Percentiles rank a stretch among this genome's conserved stretches.
Conservation (phyloP, 2,113 vertebrate genomes). For the Sinocyclocheilus rhinocerous region DNA sequence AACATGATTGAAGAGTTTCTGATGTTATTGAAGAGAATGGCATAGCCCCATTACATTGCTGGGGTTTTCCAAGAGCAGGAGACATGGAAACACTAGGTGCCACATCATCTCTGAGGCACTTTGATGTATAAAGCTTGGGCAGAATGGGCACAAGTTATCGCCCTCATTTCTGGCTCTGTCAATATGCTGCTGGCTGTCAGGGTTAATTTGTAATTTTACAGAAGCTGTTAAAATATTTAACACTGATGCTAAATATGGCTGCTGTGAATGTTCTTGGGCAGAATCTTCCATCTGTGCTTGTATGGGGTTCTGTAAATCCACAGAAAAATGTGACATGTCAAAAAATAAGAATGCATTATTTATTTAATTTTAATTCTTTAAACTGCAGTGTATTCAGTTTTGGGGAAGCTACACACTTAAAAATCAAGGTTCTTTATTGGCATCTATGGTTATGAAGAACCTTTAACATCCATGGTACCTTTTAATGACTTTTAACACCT, state of each 20-base stretch:
- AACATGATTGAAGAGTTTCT: background rate
- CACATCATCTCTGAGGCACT: conserved; percentile 4
- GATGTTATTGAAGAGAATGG: background rate
- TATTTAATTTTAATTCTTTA: too few relatives aligned
- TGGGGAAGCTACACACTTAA: too few relatives aligned
- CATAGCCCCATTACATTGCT: conserved; percentile 7
- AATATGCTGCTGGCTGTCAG: background rate
- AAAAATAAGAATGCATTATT: background rate
- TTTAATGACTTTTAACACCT: too few relatives aligned
- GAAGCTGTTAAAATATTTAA: conserved; percentile 25
- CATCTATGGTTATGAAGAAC: too few relatives aligned
- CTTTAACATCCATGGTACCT: too few relatives aligned
- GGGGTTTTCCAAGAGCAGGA: background rate
- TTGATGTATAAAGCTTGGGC: conserved; percentile 30
- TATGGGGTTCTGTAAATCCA: background rate
- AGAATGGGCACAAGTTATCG: background rate
- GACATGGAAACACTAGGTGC: background rate
- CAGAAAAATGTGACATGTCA: background rate
- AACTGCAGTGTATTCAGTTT: too few relatives aligned
- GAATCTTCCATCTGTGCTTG: background rate
- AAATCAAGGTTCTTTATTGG: too few relatives aligned
- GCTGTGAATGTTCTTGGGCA: conserved; percentile 17
- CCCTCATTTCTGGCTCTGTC: conserved; percentile 32
- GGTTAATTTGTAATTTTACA: conserved; percentile 19
- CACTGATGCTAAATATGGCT: conserved; percentile 21